These are phyloP conservation scores for Drosophila sordidula DNA, from an alignment of 2,888 invertebrate genomes.

Conservation along the genomic window DNA sequence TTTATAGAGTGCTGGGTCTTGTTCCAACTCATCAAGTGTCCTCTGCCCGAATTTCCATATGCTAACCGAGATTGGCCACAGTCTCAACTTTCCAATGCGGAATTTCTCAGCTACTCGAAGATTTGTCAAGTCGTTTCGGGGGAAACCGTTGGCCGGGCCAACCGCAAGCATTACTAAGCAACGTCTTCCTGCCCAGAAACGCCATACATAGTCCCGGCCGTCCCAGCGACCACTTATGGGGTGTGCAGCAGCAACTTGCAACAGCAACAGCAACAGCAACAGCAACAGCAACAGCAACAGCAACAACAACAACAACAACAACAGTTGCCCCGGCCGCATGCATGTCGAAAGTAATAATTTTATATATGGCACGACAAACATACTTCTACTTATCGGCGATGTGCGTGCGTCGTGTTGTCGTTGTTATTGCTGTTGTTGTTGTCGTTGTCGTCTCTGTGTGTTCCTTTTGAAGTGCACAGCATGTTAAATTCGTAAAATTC, in stretches of 20 bases:
- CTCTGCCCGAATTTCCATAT: constrained; percentile 6
- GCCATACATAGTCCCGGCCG: constrained; percentile 17
- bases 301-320: constrained; percentile 22
- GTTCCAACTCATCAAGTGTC: not conserved
- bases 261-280: constrained; percentile 22
- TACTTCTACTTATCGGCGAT: constrained; percentile 78
- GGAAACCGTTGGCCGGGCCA: constrained; percentile 30
- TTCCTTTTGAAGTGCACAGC: constrained; percentile 81
- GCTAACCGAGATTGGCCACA: constrained; percentile 27
- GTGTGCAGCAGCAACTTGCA: constrained; percentile 29
- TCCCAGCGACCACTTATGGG: constrained; percentile 48
- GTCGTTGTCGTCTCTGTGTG: constrained; percentile 56
- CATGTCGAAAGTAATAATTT: constrained; percentile 81
- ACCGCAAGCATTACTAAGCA: constrained; percentile 31
- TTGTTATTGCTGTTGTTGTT: constrained; percentile 9
- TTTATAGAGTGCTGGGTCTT: not conserved
- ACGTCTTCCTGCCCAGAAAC: constrained; percentile 56
- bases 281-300: constrained; percentile 26
- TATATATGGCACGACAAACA: constrained; percentile 80
- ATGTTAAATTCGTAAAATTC: constrained; percentile 81
- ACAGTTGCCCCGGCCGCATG: constrained; percentile 56
- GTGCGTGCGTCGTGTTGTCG: constrained; percentile 63
- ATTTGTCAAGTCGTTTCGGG: constrained; percentile 46
- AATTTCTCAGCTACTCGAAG: constrained; percentile 27
- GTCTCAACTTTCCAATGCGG: constrained; percentile 40